A percentile compares a stretch with the other conserved stretches of the same genome.
Evolutionary conservation across 2,888 invertebrate species (phyloP).

Genomic region (Andrena chrysosceles): DNA sequence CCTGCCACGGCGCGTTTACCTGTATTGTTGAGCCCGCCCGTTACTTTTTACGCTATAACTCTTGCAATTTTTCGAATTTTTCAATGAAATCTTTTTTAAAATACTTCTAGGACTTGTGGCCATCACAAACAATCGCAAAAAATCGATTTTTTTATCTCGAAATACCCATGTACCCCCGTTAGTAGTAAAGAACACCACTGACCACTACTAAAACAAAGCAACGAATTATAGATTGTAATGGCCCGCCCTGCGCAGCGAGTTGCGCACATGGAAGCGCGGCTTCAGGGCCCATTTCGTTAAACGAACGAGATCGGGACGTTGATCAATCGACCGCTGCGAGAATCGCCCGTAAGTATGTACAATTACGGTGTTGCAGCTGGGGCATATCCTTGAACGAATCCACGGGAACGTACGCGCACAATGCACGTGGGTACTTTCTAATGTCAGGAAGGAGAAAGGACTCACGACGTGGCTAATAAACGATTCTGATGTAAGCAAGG

Average conservation of each 20-base stretch:
- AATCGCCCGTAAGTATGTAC: neutral
- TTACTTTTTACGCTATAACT: no score
- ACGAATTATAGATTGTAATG: neutral
- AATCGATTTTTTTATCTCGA: no score
- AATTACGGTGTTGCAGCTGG: conserved; percentile 21
- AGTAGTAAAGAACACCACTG: no score
- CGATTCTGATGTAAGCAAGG: conserved; percentile 45
- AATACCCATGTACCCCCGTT: no score
- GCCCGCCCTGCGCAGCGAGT: neutral
- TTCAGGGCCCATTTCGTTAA: conserved; percentile 6
- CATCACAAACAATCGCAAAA: no score
- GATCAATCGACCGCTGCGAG: conserved; percentile 13
- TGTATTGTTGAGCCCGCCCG: no score
- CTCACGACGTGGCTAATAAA: conserved; percentile 50
- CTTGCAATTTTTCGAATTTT: no score
- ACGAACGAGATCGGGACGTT: conserved; percentile 16
- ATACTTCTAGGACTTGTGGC: no score
- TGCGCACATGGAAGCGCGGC: neutral
- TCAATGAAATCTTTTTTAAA: no score
- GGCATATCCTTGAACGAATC: conserved; percentile 48
- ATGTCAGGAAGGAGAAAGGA: conserved; percentile 41
- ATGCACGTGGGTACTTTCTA: conserved; percentile 47
- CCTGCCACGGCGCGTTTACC: no score
- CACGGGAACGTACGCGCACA: conserved; percentile 17
- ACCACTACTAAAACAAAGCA: no score